Conservation (phyloP, 2,797 vertebrate genomes). For the Eutrigla gurnardus region DNA sequence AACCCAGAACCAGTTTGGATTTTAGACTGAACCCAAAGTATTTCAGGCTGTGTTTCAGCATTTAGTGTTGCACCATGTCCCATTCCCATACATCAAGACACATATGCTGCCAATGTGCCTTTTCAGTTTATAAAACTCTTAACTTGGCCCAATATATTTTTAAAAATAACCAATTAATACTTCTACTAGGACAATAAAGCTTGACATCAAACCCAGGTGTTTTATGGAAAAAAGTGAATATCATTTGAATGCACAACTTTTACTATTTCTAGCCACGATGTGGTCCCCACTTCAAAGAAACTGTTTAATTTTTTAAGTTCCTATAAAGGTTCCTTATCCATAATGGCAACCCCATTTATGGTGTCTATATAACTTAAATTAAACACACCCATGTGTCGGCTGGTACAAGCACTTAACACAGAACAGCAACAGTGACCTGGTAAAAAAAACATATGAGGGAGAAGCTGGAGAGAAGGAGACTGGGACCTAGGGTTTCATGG, state of each 20-base stretch:
- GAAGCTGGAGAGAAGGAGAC: slow-evolving; percentile 9
- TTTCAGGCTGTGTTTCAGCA: slow-evolving; percentile 70
- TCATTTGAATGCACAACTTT: slow-evolving; percentile 73
- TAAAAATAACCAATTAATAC: slow-evolving; percentile 87
- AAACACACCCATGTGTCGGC: slow-evolving; percentile 83
- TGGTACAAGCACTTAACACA: slow-evolving; percentile 73
- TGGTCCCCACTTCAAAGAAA: slow-evolving; percentile 84
- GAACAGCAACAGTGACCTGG: slow-evolving; percentile 69
- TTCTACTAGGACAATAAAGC: slow-evolving; percentile 83
- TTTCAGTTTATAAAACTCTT: slow-evolving; percentile 82
- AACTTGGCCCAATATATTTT: slow-evolving; percentile 80
- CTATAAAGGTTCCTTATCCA: slow-evolving; percentile 82
- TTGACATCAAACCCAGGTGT: slow-evolving; percentile 83
- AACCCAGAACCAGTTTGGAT: slow-evolving; percentile 30
- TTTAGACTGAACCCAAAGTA: slow-evolving; percentile 68
- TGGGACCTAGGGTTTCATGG: slow-evolving; percentile 55
- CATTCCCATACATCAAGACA: slow-evolving; percentile 69
- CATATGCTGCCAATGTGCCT: slow-evolving; percentile 81
- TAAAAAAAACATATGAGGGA: slow-evolving; percentile 53
- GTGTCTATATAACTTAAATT: slow-evolving; percentile 84
- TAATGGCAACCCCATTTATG: slow-evolving; percentile 83
- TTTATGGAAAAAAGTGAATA: slow-evolving; percentile 78
- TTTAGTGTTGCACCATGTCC: slow-evolving; percentile 67
- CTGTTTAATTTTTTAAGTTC: slow-evolving; percentile 80
- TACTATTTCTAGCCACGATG: slow-evolving; percentile 67